Percentiles rank a stretch among this genome's conserved stretches.
These are phyloP conservation scores for Euzetes globulus DNA, from an alignment of 2,888 invertebrate genomes.

Conservation along the genomic window DNA sequence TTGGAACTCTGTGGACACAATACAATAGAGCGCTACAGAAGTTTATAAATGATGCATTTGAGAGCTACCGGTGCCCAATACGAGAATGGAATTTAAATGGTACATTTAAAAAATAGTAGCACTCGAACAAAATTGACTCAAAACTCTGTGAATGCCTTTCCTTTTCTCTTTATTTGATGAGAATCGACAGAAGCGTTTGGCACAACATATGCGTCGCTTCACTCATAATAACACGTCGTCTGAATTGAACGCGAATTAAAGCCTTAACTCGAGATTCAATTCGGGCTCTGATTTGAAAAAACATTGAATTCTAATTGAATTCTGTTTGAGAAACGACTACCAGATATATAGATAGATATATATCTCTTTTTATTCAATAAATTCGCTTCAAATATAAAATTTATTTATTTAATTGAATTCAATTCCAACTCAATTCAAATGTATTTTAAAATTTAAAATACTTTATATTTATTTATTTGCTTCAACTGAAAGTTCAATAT, in stretches of 20 bases:
- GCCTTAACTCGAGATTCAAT: background rate
- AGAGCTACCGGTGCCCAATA: background rate
- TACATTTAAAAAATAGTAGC: conserved; percentile 15
- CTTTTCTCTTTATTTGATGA: background rate
- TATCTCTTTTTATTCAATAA: too few relatives aligned
- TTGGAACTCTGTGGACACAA: too few relatives aligned
- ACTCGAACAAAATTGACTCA: conserved; percentile 9
- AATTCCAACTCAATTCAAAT: too few relatives aligned
- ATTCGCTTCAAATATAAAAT: too few relatives aligned
- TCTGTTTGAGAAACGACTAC: background rate
- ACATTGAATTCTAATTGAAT: background rate
- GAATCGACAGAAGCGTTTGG: background rate
- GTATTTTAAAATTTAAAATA: too few relatives aligned
- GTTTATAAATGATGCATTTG: conserved; percentile 15
- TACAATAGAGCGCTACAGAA: background rate
- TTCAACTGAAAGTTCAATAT: too few relatives aligned
- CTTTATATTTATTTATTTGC: too few relatives aligned
- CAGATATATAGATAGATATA: too few relatives aligned
- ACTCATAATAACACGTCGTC: background rate
- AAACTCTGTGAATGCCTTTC: background rate
- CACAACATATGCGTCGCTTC: conserved; percentile 13
- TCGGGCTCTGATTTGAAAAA: background rate
- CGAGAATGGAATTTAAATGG: background rate
- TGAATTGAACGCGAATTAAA: background rate
- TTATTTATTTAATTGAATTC: too few relatives aligned